Base-by-base conservation (phyloP, 2,113 vertebrate species). In the Geothlypis trichas region DNA sequence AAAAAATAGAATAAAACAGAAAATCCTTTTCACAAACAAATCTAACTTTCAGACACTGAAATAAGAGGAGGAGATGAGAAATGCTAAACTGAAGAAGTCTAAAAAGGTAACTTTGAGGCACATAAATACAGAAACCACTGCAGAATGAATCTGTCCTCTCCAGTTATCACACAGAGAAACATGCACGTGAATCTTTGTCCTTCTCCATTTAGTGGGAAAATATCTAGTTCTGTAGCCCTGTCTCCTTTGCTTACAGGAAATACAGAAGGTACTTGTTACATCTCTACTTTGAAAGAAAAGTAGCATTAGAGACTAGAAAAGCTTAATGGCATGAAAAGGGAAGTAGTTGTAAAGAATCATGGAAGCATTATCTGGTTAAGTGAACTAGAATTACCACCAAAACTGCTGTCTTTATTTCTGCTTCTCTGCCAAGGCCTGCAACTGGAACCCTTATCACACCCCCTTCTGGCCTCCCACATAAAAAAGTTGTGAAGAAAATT, bases 261-360 rank as follows among this genome's bases (percentile, higher is more conserved):
- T 79, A 65, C 8, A 87, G 69, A 68, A 89, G 9, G 15, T 31
- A 68, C 13, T 62, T 58, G 31, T 62, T 91, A 73, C 66, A 62
- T 33, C 62, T 35, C 84, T 75, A 63, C 42, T 76, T 69, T 41
- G 62, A 76, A 52, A 89, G 57, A 76, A 93, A 94, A 84, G 46
- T 57, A 84, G 46, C 80, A 39, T 31, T 47, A 69, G 84, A 54
- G 61, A 69, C 28, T 30, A 62, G 78, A 76, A 87, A 90, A 84
- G 54, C 57, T 82, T 81, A 93, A 27, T 76, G 58, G 26, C 26
- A 16, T 84, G 80, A 61, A 89, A 80, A 77, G 55, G 30, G 39
- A 92, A 94, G 62, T 79, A 75, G 62, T 87, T 92, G 86, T 86
- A 89, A 84, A 90, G 89, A 92, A 71, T 92, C 76, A 82, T 55